Conservation (phyloP, 2,113 vertebrate genomes). For the Geococcyx californianus region DNA sequence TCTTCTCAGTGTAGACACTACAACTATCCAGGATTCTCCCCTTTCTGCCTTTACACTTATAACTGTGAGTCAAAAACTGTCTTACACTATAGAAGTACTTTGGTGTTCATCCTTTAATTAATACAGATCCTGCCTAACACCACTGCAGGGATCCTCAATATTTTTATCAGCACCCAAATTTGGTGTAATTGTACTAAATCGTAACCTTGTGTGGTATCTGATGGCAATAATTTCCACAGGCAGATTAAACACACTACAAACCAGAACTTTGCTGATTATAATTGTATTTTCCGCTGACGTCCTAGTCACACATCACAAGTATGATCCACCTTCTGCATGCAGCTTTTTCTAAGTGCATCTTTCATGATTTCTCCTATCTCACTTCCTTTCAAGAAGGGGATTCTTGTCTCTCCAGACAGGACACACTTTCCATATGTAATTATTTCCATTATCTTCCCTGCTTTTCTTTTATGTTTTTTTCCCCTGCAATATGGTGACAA, state of each 20-base stretch:
- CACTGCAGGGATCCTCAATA: neutral
- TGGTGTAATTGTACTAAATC: neutral
- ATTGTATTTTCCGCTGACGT: neutral
- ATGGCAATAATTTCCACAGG: neutral
- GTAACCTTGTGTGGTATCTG: neutral
- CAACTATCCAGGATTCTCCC: accelerated
- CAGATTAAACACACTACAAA: neutral
- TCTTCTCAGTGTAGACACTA: neutral
- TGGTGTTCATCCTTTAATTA: neutral
- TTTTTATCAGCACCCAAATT: neutral
- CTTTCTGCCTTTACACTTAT: neutral
- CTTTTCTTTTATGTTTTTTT: neutral
- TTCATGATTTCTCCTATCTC: neutral
- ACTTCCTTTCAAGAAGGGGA: neutral
- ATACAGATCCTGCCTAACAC: neutral
- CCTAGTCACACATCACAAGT: accelerated
- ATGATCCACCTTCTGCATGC: neutral
- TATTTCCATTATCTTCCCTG: neutral
- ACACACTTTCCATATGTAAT: neutral
- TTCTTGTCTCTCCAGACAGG: neutral
- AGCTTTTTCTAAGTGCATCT: neutral
- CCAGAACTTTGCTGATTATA: neutral
- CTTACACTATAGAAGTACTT: neutral
- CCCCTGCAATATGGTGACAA: neutral
- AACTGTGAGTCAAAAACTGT: neutral